These are phyloP conservation scores for Brachyrhaphis roseni DNA, from an alignment of 2,797 vertebrate genomes.

Conservation along the genomic window DNA sequence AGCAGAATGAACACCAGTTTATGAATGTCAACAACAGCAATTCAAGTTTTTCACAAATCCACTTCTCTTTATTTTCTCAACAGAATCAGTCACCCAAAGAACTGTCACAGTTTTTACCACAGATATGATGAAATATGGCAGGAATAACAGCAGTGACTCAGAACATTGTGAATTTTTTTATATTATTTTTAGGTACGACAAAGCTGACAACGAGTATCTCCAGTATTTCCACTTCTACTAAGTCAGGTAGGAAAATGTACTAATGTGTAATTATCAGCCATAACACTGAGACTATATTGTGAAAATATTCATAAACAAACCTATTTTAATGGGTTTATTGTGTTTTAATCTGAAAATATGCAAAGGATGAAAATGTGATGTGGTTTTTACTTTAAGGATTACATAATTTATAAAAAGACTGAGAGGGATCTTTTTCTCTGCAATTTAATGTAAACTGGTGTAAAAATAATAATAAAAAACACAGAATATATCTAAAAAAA, in stretches of 20 bases:
- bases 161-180: background rate
- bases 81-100: background rate
- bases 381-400: background rate
- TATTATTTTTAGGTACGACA: background rate
- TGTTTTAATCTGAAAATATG: background rate
- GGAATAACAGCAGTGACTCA: background rate
- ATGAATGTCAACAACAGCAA: background rate
- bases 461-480: background rate
- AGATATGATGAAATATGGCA: background rate
- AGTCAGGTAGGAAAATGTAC: background rate
- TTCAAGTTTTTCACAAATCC: background rate
- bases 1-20: background rate
- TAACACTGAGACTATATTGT: background rate
- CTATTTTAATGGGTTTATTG: background rate
- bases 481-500: too few species aligned
- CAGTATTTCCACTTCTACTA: background rate
- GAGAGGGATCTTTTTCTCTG: background rate
- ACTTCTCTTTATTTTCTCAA: background rate
- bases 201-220: background rate
- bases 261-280: background rate
- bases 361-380: background rate
- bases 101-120: background rate
- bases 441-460: background rate
- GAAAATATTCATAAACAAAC: background rate
- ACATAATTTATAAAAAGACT: background rate